phyloP scores from a whole-genome alignment of 2,113 vertebrate species.

The Oryzias curvinotus region DNA sequence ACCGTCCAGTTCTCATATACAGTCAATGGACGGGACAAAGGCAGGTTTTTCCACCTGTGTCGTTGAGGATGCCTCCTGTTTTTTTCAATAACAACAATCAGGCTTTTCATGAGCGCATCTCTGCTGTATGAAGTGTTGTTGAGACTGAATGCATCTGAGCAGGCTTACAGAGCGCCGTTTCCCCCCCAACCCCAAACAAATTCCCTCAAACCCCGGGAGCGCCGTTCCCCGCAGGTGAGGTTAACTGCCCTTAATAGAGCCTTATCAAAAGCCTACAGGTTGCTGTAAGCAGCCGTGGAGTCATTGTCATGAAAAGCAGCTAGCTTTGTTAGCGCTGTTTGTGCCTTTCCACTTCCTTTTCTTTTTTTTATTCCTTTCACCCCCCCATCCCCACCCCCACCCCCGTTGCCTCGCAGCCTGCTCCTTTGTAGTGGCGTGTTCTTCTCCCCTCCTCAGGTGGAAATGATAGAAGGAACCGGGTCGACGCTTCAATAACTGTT shows the following conservation, averaged over 20 bases:
- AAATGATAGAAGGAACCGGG: constrained; percentile 69
- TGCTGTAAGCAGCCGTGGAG: constrained; percentile 75
- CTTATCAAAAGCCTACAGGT: constrained; percentile 82
- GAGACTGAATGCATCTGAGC: constrained; percentile 68
- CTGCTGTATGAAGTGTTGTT: constrained; percentile 73
- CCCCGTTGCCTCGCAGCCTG: constrained; percentile 34
- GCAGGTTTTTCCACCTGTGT: constrained; percentile 83
- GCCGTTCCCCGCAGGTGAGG: constrained; percentile 66
- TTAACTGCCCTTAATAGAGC: constrained; percentile 75
- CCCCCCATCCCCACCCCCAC: constrained; percentile 29
- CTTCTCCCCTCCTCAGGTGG: constrained; percentile 71
- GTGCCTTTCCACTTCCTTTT: constrained; percentile 56
- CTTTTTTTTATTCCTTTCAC: constrained; percentile 66
- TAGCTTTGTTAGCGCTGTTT: constrained; percentile 73
- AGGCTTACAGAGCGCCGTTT: constrained; percentile 59
- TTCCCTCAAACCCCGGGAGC: constrained; percentile 48
- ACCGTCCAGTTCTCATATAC: too few species aligned
- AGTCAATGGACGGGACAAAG: constrained; percentile 57
- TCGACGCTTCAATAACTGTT: constrained; percentile 77
- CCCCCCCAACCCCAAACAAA: constrained; percentile 12
- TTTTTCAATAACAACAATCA: constrained; percentile 82
- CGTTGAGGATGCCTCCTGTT: constrained; percentile 72
- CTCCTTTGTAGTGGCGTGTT: constrained; percentile 74
- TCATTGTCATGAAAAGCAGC: constrained; percentile 82
- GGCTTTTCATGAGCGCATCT: constrained; percentile 74